Base-by-base conservation (phyloP, 1,140 invertebrate species). In the Laupala kohalensis region DNA sequence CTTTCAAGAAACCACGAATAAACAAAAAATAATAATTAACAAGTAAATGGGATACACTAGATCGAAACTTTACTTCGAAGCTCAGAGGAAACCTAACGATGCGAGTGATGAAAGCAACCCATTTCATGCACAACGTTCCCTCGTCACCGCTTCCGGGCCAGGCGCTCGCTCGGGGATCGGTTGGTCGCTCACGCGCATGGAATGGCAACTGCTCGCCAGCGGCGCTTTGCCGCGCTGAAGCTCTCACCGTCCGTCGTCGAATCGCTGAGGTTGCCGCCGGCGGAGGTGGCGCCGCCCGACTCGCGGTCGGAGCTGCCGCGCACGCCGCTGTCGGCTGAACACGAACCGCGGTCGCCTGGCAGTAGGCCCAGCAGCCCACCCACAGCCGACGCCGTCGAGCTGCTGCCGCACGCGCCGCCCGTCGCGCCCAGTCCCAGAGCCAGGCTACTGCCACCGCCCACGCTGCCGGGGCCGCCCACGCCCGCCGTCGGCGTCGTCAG, bases 321-420 rank as follows among this genome's bases (percentile, higher is more conserved):
- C 2, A 92, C 90, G 24, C 91, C 92, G 24, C 90, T 92, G 79
- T 94, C 92, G n/a, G 92, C 92, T 76, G 90, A 92, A 80, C 91
- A 93, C 76, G 91, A 93, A 70, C 91, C 91, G 63, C 92, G 81
- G 78, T 93, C 92, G 2, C 90, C 4, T 89, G 19, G 83, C 67
- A 81, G 81, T 76, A 78, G 85, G 74, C 79, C 85, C 74, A 77
- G 80, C 62, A 78, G 75, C 65, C 76, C 72, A 19, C 53, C 29
- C 4, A 27, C 69, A 9, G 24, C 28, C 6, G 27, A 25, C 25
- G 25, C 69, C 15, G 63, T 24, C 53, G 26, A 26, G 0, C 26
- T 13, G 9, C 12, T 13, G 67, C 29, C 25, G 64, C 78, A 75
- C 67, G 75, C 72, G 13, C 53, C 29, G n/a, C 69, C 69, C 6